Conservation (phyloP, 2,888 invertebrate species). For the Drosophila kambysellisi region DNA sequence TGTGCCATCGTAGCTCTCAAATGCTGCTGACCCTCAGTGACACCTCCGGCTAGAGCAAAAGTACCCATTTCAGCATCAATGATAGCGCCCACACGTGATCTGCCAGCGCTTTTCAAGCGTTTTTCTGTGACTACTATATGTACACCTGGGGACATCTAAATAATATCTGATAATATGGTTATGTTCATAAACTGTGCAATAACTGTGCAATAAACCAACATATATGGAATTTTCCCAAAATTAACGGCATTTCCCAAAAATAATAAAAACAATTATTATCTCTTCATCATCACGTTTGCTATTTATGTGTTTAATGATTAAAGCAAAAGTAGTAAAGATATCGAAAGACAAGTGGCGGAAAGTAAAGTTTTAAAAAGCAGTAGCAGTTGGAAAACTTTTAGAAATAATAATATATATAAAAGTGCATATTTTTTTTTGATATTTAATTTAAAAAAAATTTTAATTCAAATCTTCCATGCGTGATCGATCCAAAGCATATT, state of each 20-base stretch:
- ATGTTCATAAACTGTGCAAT: neutral
- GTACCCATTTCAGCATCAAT: slow-evolving; percentile 21
- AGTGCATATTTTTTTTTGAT: neutral
- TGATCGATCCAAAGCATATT: neutral
- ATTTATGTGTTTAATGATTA: neutral
- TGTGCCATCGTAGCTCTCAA: slow-evolving; percentile 47
- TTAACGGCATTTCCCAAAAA: neutral
- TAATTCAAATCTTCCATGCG: neutral
- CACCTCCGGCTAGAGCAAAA: slow-evolving; percentile 47
- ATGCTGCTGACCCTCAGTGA: slow-evolving; percentile 62
- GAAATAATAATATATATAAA: neutral
- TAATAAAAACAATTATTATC: neutral
- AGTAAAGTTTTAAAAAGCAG: neutral
- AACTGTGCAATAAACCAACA: neutral
- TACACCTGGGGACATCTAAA: neutral
- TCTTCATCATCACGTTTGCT: neutral
- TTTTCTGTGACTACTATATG: neutral
- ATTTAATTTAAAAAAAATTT: neutral
- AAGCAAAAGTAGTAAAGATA: neutral
- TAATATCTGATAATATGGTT: neutral
- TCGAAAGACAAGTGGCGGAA: neutral
- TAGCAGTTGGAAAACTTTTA: neutral
- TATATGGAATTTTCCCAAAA: neutral
- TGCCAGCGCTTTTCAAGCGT: slow-evolving; percentile 11
- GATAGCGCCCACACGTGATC: slow-evolving; percentile 68